Conservation (phyloP, 2,888 invertebrate species). For the Pollenia griseotomentosa region DNA sequence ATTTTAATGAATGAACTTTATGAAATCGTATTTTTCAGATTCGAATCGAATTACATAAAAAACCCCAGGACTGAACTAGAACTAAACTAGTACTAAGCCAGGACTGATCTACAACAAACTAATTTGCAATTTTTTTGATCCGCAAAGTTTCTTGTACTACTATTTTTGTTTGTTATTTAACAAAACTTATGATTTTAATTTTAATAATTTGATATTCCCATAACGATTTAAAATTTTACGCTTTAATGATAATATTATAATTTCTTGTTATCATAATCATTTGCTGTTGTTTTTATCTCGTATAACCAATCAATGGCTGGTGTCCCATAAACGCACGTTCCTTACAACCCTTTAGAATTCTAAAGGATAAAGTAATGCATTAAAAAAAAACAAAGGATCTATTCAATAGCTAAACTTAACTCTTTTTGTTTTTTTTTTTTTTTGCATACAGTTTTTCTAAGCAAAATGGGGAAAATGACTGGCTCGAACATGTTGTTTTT, state of each 20-base stretch:
- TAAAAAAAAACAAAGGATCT: constrained; percentile 26
- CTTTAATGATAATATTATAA: constrained; percentile 67
- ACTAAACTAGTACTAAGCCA: no score
- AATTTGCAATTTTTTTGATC: no score
- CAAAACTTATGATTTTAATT: no score
- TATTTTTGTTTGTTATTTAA: no score
- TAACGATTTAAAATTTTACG: constrained; percentile 57
- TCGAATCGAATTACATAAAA: no score
- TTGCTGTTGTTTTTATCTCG: constrained; percentile 55
- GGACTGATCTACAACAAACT: no score
- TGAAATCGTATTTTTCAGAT: no score
- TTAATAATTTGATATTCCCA: constrained; percentile 42
- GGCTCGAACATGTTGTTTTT: not conserved
- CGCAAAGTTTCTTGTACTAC: no score
- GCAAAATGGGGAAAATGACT: not conserved
- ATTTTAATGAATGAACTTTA: no score
- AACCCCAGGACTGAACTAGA: no score
- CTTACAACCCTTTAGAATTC: constrained; percentile 63
- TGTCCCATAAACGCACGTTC: constrained; percentile 60
- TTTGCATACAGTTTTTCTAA: constrained; percentile 36
- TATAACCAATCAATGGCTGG: constrained; percentile 67
- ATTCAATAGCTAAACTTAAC: constrained; percentile 68
- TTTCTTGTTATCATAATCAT: constrained; percentile 59
- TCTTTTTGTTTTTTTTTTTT: constrained; percentile 17
- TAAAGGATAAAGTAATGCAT: constrained; percentile 36